phyloP scores from a whole-genome alignment of 2,888 invertebrate species.

The Muschampia plurimacula region DNA sequence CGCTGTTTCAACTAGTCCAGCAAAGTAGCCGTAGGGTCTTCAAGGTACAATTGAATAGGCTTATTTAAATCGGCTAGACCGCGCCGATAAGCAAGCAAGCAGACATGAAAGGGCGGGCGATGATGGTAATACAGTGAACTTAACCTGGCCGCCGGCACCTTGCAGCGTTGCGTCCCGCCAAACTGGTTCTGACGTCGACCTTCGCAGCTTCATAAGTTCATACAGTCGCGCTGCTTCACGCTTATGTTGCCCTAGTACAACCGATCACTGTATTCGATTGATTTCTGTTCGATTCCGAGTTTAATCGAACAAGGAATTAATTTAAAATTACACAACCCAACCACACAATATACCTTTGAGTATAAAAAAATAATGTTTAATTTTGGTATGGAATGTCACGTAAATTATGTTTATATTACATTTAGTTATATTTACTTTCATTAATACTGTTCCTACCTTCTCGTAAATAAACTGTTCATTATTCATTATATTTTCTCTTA shows the following conservation, averaged over 20 bases:
- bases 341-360: too few relatives aligned
- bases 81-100: constrained; percentile 65
- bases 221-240: constrained; percentile 65
- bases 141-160: constrained; percentile 81
- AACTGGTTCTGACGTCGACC: constrained; percentile 80
- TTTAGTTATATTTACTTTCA: too few relatives aligned
- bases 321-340: background rate
- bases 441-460: background rate
- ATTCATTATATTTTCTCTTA: constrained; percentile 10
- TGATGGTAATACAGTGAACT: constrained; percentile 81
- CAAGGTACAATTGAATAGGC: constrained; percentile 72
- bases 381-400: too few relatives aligned
- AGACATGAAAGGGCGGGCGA: constrained; percentile 80
- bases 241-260: constrained; percentile 73
- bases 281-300: constrained; percentile 59
- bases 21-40: constrained; percentile 44
- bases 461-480: background rate
- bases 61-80: constrained; percentile 74
- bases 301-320: background rate
- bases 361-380: too few relatives aligned
- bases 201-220: constrained; percentile 54
- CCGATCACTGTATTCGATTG: constrained; percentile 72
- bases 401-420: too few relatives aligned
- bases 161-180: constrained; percentile 69
- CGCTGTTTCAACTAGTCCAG: constrained; percentile 19